Evolutionary conservation across 2,113 vertebrate species (phyloP).

Genomic region (Microcebus lehilahytsara): DNA sequence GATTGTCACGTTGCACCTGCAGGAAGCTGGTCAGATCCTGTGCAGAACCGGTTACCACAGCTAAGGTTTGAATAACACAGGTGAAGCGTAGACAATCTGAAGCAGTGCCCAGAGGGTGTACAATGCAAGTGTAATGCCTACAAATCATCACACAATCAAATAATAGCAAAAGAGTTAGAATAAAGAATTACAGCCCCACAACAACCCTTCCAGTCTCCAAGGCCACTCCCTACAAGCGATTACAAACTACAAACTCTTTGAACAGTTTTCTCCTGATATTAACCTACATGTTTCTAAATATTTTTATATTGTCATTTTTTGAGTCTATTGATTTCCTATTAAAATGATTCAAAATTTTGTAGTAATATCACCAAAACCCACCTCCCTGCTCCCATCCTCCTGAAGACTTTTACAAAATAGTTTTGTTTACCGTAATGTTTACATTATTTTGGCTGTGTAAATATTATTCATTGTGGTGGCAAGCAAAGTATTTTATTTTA

Average conservation of each 20-base stretch:
- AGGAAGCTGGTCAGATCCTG: not conserved
- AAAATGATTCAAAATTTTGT: not conserved
- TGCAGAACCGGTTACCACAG: accelerated
- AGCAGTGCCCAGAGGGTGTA: not conserved
- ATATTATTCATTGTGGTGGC: not conserved
- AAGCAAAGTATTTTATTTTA: not conserved
- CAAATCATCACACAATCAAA: not conserved
- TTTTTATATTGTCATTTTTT: not conserved
- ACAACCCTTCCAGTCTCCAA: not conserved
- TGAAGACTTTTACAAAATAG: not conserved
- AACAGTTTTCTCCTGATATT: not conserved
- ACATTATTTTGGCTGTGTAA: not conserved
- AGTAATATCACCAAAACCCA: not conserved
- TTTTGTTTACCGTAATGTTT: not conserved
- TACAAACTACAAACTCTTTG: not conserved
- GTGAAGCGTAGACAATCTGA: not conserved
- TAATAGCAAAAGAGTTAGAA: not conserved
- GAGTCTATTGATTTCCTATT: not conserved
- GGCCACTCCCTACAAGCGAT: not conserved
- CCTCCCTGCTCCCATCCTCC: not conserved
- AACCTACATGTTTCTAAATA: not conserved
- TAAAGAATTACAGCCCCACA: not conserved
- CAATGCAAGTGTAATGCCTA: not conserved
- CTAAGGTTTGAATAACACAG: not conserved
- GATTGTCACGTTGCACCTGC: not conserved